Base-by-base conservation (phyloP, 2,797 vertebrate genomes). In the Leuciscus waleckii region DNA sequence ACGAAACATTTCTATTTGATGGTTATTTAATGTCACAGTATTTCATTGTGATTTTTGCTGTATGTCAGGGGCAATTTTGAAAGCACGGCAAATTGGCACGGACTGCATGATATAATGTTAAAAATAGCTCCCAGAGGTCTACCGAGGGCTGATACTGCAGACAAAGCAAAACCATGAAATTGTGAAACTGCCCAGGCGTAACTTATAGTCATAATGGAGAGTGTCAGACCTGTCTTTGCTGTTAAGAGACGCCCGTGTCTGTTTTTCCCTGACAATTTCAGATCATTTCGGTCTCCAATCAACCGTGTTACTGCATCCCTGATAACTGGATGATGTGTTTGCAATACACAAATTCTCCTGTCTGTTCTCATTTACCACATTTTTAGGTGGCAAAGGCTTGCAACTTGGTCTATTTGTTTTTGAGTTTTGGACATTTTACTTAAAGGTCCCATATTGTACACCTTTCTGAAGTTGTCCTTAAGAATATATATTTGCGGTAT, bases 81-180 rank as follows among this genome's bases (percentile, higher is more conserved):
- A 80, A 80, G 63, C 21, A n/a, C 21, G 4, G 79, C 63, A 68
- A 68, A 79, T 70, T 71, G 49, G 37, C 39, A 39, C 19, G 16
- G 51, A 46, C 51, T 43, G 39, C 37, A 46, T 61, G 7, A 81
- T 81, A 63, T 65, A 58, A 51, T 82, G 67, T 58, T 82, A 73
- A 73, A 43, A 74, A 74, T 82, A 26, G 58, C 32, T 35, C 70
- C 56, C 29, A 75, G 21, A 51, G 70, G 81, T 75, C 56, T 43
- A 37, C 41, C 13, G 70, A 75, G 39, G 70, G 43, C 70, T 65
- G 39, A 35, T 46, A 63, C 69, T 83, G 70, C 41, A 75, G 81
- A 83, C 81, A 75, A 74, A 83, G 56, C 81, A 75, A 75, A 83
- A 81, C 46, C 67, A 54, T 81, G 67, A 39, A 81, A 81, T 56